These are phyloP conservation scores for Apogon hyalosoma DNA, from an alignment of 2,797 vertebrate genomes.

Conservation along the genomic window DNA sequence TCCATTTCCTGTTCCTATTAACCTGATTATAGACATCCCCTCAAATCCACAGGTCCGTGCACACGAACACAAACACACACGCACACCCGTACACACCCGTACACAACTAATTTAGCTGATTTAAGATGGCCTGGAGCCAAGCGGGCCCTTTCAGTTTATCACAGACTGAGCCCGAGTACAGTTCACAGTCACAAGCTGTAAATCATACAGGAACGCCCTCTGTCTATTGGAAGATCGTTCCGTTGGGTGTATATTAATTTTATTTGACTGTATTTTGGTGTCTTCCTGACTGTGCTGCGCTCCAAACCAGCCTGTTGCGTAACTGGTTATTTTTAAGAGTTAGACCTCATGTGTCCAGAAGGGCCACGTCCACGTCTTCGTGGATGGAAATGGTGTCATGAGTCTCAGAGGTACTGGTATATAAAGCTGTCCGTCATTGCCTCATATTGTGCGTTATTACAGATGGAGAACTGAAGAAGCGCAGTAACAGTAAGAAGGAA, in stretches of 20 bases:
- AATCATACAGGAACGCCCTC: constrained; percentile 41
- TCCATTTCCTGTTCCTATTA: constrained; percentile 77
- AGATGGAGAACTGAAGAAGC: constrained; percentile 12
- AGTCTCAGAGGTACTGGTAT: constrained; percentile 33
- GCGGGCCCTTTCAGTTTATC: constrained; percentile 70
- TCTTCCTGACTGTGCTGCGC: constrained; percentile 12
- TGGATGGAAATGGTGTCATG: constrained; percentile 55
- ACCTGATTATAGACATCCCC: constrained; percentile 69
- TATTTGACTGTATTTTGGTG: constrained; percentile 23
- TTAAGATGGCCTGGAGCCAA: constrained; percentile 75
- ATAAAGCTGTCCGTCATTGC: constrained; percentile 54
- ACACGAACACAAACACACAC: constrained; percentile 16
- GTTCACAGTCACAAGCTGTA: constrained; percentile 47
- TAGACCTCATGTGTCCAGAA: constrained; percentile 51
- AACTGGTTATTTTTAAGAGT: constrained; percentile 42
- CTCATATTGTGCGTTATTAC: constrained; percentile 20
- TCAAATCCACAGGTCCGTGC: constrained; percentile 57
- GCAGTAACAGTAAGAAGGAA: background rate
- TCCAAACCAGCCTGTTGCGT: constrained; percentile 47
- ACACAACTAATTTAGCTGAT: constrained; percentile 67
- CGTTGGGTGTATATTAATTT: constrained; percentile 25
- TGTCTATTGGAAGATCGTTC: constrained; percentile 22
- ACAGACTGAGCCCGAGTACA: constrained; percentile 52
- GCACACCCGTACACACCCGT: constrained; percentile 8
- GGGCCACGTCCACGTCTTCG: constrained; percentile 32